Conservation (phyloP, 2,797 vertebrate genomes). For the Ctenochaetus hawaiiensis region DNA sequence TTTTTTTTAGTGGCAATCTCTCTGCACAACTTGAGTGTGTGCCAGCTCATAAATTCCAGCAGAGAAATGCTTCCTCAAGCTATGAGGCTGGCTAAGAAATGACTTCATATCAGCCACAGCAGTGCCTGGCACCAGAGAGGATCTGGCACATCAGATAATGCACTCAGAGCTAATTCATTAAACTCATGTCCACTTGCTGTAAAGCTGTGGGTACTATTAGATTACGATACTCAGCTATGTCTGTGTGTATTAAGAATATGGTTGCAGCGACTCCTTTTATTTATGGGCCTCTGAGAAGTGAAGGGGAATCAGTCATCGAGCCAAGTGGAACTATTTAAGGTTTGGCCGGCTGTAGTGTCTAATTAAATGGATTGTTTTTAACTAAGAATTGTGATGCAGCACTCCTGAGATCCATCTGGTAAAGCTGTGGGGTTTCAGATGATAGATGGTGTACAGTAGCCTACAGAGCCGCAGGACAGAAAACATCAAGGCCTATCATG, state of each 20-base stretch:
- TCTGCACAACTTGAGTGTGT: conserved; percentile 32
- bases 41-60: conserved; percentile 62
- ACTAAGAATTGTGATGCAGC: conserved; percentile 42
- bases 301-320: conserved; percentile 42
- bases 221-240: conserved; percentile 51
- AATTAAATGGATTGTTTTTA: conserved; percentile 76
- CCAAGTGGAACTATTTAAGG: conserved; percentile 44
- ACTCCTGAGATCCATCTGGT: conserved; percentile 72
- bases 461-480: conserved; percentile 46
- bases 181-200: conserved; percentile 39
- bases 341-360: conserved; percentile 47
- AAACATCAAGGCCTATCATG: conserved; percentile 56
- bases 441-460: conserved; percentile 66
- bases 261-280: conserved; percentile 39
- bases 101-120: conserved; percentile 37
- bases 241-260: conserved; percentile 42
- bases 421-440: conserved; percentile 42
- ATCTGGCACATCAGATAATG: conserved; percentile 58
- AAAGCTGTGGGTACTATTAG: conserved; percentile 47
- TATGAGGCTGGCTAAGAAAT: conserved; percentile 45
- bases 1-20: conserved; percentile 45
- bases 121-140: conserved; percentile 41
- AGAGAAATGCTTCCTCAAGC: conserved; percentile 49
- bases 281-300: conserved; percentile 25
- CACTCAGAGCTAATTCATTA: conserved; percentile 67